Conservation (phyloP, 1,140 invertebrate genomes). For the Brachionus rotundiformis region DNA sequence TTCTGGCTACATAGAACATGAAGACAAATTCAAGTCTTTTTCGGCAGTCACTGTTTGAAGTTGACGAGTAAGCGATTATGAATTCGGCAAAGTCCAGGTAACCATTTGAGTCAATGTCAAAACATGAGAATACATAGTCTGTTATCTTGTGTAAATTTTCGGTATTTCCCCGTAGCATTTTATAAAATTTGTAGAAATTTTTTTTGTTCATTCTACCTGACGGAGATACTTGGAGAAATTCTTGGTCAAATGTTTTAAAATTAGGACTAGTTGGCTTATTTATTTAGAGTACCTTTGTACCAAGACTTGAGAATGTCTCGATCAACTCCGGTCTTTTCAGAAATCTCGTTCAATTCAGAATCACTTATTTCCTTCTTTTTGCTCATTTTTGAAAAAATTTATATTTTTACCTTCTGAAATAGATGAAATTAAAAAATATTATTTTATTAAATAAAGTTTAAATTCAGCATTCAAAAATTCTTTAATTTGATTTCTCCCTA, state of each 20-base stretch:
- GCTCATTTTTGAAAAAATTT: slow-evolving; percentile 27
- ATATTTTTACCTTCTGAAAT: neutral
- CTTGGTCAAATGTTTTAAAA: neutral
- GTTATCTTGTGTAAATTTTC: slow-evolving; percentile 49
- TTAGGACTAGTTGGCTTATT: neutral
- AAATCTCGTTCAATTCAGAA: slow-evolving; percentile 1
- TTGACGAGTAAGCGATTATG: slow-evolving; percentile 45
- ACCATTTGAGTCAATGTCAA: slow-evolving; percentile 50
- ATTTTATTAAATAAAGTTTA: neutral
- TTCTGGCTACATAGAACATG: slow-evolving; percentile 45
- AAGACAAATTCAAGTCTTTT: slow-evolving; percentile 50
- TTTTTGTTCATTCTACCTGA: slow-evolving; percentile 46
- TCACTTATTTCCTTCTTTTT: slow-evolving; percentile 24
- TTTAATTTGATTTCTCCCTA: neutral
- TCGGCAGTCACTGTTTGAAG: slow-evolving; percentile 6
- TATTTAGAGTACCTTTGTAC: slow-evolving; percentile 49
- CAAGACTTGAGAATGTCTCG: slow-evolving; percentile 40
- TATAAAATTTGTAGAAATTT: slow-evolving; percentile 52
- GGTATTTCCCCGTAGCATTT: slow-evolving; percentile 9
- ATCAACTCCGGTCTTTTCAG: slow-evolving; percentile 25
- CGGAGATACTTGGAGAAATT: slow-evolving; percentile 45
- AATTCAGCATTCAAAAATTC: neutral
- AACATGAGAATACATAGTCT: slow-evolving; percentile 45
- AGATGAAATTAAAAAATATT: neutral
- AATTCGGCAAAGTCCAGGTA: slow-evolving; percentile 50